phyloP scores from a whole-genome alignment of 2,113 vertebrate genomes.

The Percopsis transmontana region DNA sequence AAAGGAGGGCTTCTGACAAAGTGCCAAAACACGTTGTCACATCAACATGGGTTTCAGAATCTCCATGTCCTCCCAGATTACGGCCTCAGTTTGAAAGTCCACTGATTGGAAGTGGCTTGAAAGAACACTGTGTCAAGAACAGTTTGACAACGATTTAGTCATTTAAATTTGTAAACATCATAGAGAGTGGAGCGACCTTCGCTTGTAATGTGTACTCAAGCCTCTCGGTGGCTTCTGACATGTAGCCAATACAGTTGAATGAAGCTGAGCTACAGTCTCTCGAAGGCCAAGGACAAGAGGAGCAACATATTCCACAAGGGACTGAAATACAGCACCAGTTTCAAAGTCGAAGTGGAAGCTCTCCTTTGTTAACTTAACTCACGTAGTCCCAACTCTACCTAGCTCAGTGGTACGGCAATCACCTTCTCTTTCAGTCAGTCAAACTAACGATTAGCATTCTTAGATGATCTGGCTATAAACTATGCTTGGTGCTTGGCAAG shows the following conservation, averaged over 20 bases:
- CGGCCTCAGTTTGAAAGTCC: constrained; percentile 31
- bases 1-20: constrained; percentile 68
- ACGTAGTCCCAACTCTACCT: too few relatives aligned
- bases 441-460: too few relatives aligned
- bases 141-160: constrained; percentile 48
- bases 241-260: constrained; percentile 35
- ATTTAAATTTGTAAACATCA: constrained; percentile 37
- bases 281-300: constrained; percentile 23
- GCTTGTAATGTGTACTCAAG: constrained; percentile 22
- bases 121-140: constrained; percentile 41
- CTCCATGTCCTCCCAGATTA: constrained; percentile 23
- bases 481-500: too few relatives aligned
- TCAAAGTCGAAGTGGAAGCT: constrained; percentile 25
- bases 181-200: constrained; percentile 29
- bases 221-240: constrained; percentile 29
- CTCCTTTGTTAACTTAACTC: not conserved
- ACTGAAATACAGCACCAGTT: constrained; percentile 57
- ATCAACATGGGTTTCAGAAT: constrained; percentile 31
- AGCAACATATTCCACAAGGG: constrained; percentile 30
- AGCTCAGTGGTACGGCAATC: too few relatives aligned
- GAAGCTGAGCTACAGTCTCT: constrained; percentile 34
- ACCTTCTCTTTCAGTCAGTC: too few relatives aligned
- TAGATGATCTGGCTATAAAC: too few relatives aligned
- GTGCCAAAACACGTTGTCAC: constrained; percentile 67
- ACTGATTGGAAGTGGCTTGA: constrained; percentile 54